A percentile compares a stretch with the other conserved stretches of the same genome.
phyloP scores from a whole-genome alignment of 2,888 invertebrate species.

The Lasioglossum vierecki region DNA sequence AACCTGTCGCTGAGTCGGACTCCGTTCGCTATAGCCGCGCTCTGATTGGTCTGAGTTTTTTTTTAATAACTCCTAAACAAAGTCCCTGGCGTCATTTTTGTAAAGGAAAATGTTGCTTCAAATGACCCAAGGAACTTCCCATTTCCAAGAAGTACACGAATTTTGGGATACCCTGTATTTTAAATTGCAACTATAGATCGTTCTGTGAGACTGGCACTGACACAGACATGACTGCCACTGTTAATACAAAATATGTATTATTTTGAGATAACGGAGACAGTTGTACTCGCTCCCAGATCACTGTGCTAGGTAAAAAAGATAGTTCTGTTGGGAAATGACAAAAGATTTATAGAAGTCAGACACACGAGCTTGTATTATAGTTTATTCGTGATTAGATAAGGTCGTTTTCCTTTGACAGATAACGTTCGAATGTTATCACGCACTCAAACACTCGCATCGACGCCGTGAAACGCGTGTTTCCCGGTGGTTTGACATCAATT shows the following conservation, averaged over 20 bases:
- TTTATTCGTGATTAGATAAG: constrained; percentile 48
- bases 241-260: neutral
- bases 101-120: too few relatives aligned
- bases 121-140: too few relatives aligned
- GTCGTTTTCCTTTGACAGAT: constrained; percentile 18
- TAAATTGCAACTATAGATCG: neutral
- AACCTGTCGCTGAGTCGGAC: too few relatives aligned
- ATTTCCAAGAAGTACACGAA: too few relatives aligned
- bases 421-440: constrained; percentile 31
- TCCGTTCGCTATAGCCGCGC: too few relatives aligned
- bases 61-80: too few relatives aligned
- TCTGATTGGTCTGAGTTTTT: too few relatives aligned
- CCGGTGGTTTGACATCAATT: neutral
- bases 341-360: constrained; percentile 31
- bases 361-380: neutral
- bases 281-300: neutral
- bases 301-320: neutral
- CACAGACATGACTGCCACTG: neutral
- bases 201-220: neutral
- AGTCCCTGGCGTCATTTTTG: too few relatives aligned
- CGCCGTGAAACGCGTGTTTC: neutral
- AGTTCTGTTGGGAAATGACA: neutral
- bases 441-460: neutral
- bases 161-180: too few relatives aligned
- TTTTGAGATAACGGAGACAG: neutral